These are phyloP conservation scores for Cricetomys ansorgei DNA, from an alignment of 2,113 vertebrate genomes.

Conservation along the genomic window DNA sequence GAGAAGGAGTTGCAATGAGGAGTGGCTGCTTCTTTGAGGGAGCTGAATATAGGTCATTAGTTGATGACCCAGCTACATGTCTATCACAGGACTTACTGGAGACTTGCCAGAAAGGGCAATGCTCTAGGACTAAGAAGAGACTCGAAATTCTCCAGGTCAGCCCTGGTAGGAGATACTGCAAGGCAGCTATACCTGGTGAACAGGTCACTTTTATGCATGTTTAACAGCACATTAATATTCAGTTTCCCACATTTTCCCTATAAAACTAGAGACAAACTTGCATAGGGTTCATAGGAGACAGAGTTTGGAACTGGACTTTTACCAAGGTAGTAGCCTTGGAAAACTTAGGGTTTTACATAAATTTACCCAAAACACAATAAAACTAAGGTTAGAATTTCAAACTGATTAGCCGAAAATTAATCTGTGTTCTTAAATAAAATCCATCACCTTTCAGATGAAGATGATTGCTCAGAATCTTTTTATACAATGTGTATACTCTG, in stretches of 20 bases:
- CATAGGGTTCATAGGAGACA: neutral
- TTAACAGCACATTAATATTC: neutral
- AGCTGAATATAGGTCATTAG: neutral
- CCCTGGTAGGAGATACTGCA: neutral
- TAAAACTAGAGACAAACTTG: neutral
- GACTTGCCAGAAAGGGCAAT: neutral
- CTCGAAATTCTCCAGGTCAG: neutral
- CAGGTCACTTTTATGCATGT: neutral
- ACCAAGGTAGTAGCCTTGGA: neutral
- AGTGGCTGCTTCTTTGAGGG: neutral
- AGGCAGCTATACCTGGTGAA: neutral
- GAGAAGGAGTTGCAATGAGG: neutral
- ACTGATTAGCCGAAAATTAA: neutral
- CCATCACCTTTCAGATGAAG: neutral
- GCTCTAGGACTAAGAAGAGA: neutral
- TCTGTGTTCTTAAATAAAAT: constrained; percentile 4
- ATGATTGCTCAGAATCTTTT: neutral
- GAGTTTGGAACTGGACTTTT: constrained; percentile 30
- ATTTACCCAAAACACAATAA: neutral
- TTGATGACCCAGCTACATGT: neutral
- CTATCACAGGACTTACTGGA: neutral
- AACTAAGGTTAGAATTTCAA: neutral
- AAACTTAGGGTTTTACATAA: neutral
- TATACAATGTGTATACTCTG: neutral
- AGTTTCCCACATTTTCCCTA: neutral